Base-by-base conservation (phyloP, 2,888 invertebrate species). In the Tuberolachnus salignus region DNA sequence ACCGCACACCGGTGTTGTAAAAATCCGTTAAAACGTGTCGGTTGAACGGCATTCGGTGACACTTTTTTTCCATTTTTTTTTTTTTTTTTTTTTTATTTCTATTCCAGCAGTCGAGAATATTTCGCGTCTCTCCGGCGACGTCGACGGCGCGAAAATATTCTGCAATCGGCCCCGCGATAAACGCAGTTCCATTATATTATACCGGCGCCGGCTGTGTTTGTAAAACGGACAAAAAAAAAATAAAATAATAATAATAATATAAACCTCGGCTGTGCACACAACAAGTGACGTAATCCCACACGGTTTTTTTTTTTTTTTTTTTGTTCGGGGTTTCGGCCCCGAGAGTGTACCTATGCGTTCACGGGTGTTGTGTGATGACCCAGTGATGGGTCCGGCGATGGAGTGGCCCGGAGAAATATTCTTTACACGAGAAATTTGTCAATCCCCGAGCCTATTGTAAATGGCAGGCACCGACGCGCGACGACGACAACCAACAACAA, bases 21-120 rank as follows among this genome's bases (percentile, higher is more conserved):
- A 53, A 63, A 64, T 63, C 64, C 42, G 42, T 74, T 51, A 53
- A n/a, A 10, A n/a, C 51, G 53, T 44, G 73, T 64, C 21, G 23
- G 42, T 13, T 19, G 44, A 23, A 19, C 63, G n/a, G n/a, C n/a
- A n/a, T n/a, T n/a, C n/a, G n/a, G n/a, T n/a, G n/a, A n/a, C n/a
- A n/a, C n/a, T n/a, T n/a, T n/a, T n/a, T n/a, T n/a, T n/a, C n/a
- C n/a, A n/a, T n/a, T n/a, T n/a, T n/a, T n/a, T n/a, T n/a, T n/a
- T n/a, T n/a, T n/a, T n/a, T n/a, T n/a, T n/a, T n/a, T n/a, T n/a
- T n/a, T n/a, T n/a, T n/a, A n/a, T n/a, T n/a, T n/a, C n/a, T n/a
- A n/a, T n/a, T n/a, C n/a, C n/a, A n/a, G n/a, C n/a, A n/a, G n/a
- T n/a, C n/a, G n/a, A n/a, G n/a, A n/a, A n/a, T 23, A 13, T 16